Conservation (phyloP, 1,140 invertebrate species). For the Cataglyphis hispanica region DNA sequence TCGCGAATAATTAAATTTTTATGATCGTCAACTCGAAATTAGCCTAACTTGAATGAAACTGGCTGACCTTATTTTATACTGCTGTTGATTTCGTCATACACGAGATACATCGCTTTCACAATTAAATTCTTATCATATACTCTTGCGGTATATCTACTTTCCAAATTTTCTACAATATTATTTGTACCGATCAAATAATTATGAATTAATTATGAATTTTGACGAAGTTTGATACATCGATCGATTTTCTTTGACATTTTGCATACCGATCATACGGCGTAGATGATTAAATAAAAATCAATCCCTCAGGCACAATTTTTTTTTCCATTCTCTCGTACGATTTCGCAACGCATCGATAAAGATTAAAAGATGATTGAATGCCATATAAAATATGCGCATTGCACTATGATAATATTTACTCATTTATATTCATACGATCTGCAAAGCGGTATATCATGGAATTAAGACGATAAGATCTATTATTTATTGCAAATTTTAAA, state of each 20-base stretch:
- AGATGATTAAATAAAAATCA: slow-evolving; percentile 68
- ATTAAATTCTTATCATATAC: slow-evolving; percentile 1
- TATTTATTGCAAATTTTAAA: background rate
- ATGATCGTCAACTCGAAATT: background rate
- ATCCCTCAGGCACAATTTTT: slow-evolving; percentile 51
- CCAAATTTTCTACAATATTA: background rate
- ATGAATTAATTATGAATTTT: slow-evolving; percentile 28
- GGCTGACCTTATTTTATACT: background rate
- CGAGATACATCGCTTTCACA: background rate
- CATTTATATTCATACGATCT: background rate
- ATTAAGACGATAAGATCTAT: background rate
- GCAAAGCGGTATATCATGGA: background rate
- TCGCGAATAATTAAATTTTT: slow-evolving; percentile 22
- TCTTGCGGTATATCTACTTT: background rate
- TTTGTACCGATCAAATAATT: background rate
- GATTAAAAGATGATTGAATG: slow-evolving; percentile 27
- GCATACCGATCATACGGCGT: background rate
- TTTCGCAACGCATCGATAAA: slow-evolving; percentile 30
- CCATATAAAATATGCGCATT: slow-evolving; percentile 25
- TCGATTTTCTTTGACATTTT: slow-evolving; percentile 43
- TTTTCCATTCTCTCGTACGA: slow-evolving; percentile 7
- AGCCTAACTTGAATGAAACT: background rate
- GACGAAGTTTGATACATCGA: background rate
- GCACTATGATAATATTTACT: slow-evolving; percentile 10
- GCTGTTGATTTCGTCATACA: slow-evolving; percentile 13